phyloP scores from a whole-genome alignment of 2,797 vertebrate genomes.

The Gastrophryne carolinensis region DNA sequence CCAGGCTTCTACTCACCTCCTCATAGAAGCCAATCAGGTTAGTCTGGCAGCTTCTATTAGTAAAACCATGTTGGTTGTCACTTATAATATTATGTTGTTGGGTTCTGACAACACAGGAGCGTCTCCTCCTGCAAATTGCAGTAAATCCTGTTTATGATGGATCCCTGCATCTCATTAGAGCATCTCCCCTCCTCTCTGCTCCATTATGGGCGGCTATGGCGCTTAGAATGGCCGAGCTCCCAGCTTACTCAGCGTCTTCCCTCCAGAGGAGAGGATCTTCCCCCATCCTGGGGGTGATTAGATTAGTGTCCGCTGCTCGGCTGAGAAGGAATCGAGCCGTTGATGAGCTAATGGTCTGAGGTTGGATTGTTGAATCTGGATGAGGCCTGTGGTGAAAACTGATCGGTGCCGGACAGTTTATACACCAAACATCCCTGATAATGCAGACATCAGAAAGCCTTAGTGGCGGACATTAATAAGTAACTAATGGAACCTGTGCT shows the following conservation, averaged over 20 bases:
- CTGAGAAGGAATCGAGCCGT: slow-evolving; percentile 50
- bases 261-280: slow-evolving; percentile 37
- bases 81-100: slow-evolving; percentile 36
- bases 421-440: background rate
- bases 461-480: too few relatives aligned
- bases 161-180: slow-evolving; percentile 47
- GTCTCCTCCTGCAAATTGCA: slow-evolving; percentile 47
- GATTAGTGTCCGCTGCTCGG: slow-evolving; percentile 42
- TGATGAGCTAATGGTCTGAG: slow-evolving; percentile 56
- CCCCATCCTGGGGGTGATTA: slow-evolving; percentile 44
- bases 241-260: slow-evolving; percentile 51
- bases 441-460: background rate
- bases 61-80: too few relatives aligned
- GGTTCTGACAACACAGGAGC: slow-evolving; percentile 42
- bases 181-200: slow-evolving; percentile 22
- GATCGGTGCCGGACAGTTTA: background rate
- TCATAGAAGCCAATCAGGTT: too few relatives aligned
- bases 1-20: too few relatives aligned
- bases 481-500: too few relatives aligned
- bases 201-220: slow-evolving; percentile 32
- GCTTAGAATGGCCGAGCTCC: slow-evolving; percentile 45
- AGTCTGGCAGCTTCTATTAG: too few relatives aligned
- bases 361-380: slow-evolving; percentile 26
- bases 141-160: slow-evolving; percentile 51
- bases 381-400: background rate